These are phyloP conservation scores for Meliscaeva auricollis DNA, from an alignment of 2,888 invertebrate species.

Conservation along the genomic window DNA sequence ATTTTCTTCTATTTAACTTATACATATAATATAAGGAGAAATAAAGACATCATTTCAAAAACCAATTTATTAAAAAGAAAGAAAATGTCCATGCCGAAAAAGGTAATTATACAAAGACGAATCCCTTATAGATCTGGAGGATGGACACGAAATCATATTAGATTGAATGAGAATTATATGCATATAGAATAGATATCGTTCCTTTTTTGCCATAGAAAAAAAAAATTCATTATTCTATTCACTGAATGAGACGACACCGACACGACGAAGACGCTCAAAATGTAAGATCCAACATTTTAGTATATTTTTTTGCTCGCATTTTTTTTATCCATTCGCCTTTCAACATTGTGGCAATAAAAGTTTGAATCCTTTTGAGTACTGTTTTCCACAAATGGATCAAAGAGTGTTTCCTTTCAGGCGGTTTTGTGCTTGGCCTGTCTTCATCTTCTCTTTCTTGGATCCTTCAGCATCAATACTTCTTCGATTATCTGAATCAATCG, in stretches of 20 bases:
- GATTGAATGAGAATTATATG: slow-evolving; percentile 9
- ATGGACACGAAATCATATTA: slow-evolving; percentile 7
- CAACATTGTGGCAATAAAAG: slow-evolving; percentile 36
- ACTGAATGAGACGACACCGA: slow-evolving; percentile 15
- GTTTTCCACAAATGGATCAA: slow-evolving; percentile 45
- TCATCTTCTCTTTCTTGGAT: slow-evolving; percentile 14
- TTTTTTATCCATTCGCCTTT: background rate
- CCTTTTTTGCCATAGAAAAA: background rate
- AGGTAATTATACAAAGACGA: slow-evolving; percentile 9
- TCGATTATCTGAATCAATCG: slow-evolving; percentile 67
- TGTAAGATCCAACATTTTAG: slow-evolving; percentile 17
- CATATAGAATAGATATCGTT: background rate
- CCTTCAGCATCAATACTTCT: slow-evolving; percentile 35
- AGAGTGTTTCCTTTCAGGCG: slow-evolving; percentile 43
- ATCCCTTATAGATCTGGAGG: background rate
- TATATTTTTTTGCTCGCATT: slow-evolving; percentile 3
- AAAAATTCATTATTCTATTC: slow-evolving; percentile 32
- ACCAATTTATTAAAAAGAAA: no score
- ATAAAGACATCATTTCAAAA: no score
- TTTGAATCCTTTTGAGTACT: slow-evolving; percentile 44
- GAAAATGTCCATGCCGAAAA: background rate
- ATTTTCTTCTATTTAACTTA: no score
- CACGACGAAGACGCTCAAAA: background rate
- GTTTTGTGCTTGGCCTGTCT: slow-evolving; percentile 34
- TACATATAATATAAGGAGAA: background rate